Percentiles rank a stretch among this genome's conserved stretches.
Conservation (phyloP, 2,113 vertebrate genomes). For the Grammomys surdaster region DNA sequence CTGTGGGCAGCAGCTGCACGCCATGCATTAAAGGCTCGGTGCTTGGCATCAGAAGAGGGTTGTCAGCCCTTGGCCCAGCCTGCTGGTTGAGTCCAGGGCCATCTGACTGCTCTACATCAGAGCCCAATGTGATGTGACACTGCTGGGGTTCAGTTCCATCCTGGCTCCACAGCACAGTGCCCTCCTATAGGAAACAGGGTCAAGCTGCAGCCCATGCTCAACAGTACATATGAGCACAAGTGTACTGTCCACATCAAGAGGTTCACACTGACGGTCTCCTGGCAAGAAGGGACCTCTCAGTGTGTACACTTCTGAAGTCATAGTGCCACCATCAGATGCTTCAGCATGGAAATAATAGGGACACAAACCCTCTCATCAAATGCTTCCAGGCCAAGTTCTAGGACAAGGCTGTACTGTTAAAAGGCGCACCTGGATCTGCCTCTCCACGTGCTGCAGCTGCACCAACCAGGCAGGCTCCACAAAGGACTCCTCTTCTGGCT, state of each 20-base stretch:
- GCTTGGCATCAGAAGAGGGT: conserved; percentile 90
- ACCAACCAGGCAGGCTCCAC: conserved; percentile 93
- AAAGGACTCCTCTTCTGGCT: conserved; percentile 95
- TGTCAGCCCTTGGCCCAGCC: conserved; percentile 84
- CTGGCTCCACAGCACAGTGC: conserved; percentile 86
- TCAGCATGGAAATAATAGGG: too few species aligned
- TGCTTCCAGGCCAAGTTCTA: background rate
- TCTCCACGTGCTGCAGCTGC: conserved; percentile 89
- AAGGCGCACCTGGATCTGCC: conserved; percentile 91
- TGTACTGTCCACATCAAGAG: background rate
- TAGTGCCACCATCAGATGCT: background rate
- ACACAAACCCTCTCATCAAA: background rate
- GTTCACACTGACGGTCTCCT: too few species aligned
- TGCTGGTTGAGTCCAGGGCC: conserved; percentile 84
- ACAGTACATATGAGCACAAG: background rate
- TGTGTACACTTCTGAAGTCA: background rate
- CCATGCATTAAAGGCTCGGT: conserved; percentile 83
- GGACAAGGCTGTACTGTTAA: background rate
- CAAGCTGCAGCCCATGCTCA: background rate
- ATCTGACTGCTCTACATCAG: conserved; percentile 90
- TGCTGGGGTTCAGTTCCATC: conserved; percentile 89
- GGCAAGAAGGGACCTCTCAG: background rate
- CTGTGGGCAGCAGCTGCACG: conserved; percentile 95
- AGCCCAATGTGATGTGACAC: conserved; percentile 90
- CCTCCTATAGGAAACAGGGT: conserved; percentile 88